phyloP scores from a whole-genome alignment of 2,888 invertebrate genomes.

The Deroplatys truncata region DNA sequence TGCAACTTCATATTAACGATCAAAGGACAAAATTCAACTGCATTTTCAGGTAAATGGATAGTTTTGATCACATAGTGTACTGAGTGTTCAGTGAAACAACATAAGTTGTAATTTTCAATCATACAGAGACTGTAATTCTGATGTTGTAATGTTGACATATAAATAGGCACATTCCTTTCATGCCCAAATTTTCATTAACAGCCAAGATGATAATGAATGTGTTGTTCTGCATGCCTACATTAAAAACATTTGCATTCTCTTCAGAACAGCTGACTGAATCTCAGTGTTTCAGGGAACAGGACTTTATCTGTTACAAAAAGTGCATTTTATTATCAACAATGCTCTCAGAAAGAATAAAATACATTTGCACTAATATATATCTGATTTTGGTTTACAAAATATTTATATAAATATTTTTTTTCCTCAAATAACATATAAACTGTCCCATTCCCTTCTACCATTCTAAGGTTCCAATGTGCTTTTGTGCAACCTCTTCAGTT shows the following conservation, averaged over 20 bases:
- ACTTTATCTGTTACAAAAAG: not conserved
- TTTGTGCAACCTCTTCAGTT: not conserved
- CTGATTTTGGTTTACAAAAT: not conserved
- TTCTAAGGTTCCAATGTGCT: not conserved
- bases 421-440: not conserved
- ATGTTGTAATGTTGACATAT: too few species aligned
- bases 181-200: too few species aligned
- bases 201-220: too few species aligned
- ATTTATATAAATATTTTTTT: not conserved
- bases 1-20: too few species aligned
- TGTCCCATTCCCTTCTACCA: not conserved
- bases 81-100: too few species aligned
- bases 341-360: not conserved
- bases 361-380: not conserved
- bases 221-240: too few species aligned
- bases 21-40: too few species aligned
- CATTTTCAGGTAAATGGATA: too few species aligned
- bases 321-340: not conserved
- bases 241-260: not conserved
- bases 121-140: too few species aligned
- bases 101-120: too few species aligned
- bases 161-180: too few species aligned
- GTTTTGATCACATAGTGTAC: too few species aligned
- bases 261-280: not conserved
- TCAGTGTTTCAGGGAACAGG: not conserved